Evolutionary conservation across 2,888 invertebrate species (phyloP), one percentile per base, ranked within the genome.

Genomic region (Polymixis lichenea): DNA sequence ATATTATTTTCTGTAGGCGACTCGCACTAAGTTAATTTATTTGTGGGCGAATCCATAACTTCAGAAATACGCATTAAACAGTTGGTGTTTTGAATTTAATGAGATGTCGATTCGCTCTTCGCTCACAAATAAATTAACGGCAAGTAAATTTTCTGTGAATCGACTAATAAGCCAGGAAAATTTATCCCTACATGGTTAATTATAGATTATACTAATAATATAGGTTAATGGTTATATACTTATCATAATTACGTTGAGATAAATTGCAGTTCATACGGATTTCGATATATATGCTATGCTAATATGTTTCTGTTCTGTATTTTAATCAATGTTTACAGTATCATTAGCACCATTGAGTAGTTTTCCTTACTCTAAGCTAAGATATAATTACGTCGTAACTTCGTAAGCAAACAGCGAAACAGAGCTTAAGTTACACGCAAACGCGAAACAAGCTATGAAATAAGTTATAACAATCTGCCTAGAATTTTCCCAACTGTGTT

Each of bases 281-380:
- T 73, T 66, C 32, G 66, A 78, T 82, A 15, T 43, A 49, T 69
- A 56, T 28, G 7, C 19, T 38, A 65, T 66, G 72, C 2, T 43
- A 72, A 76, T 62, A 22, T 25, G n/a, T 25, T 46, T 38, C 28
- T 74, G 51, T 28, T 74, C n/a, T 75, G 56, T 61, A 72, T 75
- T 72, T 60, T 62, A 70, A 76, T 81, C 1, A 43, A 75, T 60
- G 32, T 68, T 49, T 65, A 64, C 22, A 51, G 25, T 56, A 46
- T 56, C 55, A 68, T 56, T 76, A 66, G 46, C 46, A 11, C 72
- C 32, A 66, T 66, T 61, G 56, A 72, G 76, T 81, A 81, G 68
- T 81, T 81, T 81, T 81, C 72, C 82, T 81, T 15, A 77, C 51
- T 66, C 58, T 46, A 56, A 7, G n/a, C 58, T 51, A 51, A 7